phyloP scores from a whole-genome alignment of 2,113 vertebrate genomes.

The Chionodraco myersi region DNA sequence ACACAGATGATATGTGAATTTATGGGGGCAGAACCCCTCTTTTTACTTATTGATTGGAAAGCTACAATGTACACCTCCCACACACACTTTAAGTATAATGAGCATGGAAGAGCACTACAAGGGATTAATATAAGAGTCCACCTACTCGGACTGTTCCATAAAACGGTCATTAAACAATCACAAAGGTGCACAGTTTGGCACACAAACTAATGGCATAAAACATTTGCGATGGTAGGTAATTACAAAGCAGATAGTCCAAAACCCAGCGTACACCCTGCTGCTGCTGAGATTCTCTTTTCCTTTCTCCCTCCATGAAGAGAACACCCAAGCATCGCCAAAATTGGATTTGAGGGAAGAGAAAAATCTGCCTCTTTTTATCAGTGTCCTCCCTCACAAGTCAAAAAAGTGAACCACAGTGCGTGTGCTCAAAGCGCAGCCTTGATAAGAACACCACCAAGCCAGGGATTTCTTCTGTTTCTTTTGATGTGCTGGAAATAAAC shows the following conservation, averaged over 20 bases:
- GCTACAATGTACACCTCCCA: constrained; percentile 59
- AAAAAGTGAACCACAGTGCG: constrained; percentile 33
- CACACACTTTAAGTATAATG: constrained; percentile 57
- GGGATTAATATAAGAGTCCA: constrained; percentile 49
- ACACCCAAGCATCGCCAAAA: constrained; percentile 33
- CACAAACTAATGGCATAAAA: constrained; percentile 25
- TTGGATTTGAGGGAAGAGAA: constrained; percentile 24
- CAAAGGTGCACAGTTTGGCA: constrained; percentile 46
- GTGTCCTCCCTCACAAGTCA: constrained; percentile 46
- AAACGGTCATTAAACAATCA: constrained; percentile 57
- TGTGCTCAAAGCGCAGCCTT: constrained; percentile 40
- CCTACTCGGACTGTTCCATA: constrained; percentile 56
- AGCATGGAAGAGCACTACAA: constrained; percentile 36
- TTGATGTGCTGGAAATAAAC: constrained; percentile 45
- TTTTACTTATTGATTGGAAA: constrained; percentile 55
- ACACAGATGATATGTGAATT: constrained; percentile 65
- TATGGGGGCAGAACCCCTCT: constrained; percentile 51
- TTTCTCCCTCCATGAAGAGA: constrained; percentile 13
- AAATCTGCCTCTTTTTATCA: constrained; percentile 63
- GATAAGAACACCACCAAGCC: constrained; percentile 49
- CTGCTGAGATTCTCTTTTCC: constrained; percentile 8
- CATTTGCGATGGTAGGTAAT: constrained; percentile 34
- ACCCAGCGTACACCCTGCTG: not conserved
- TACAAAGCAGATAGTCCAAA: constrained; percentile 25
- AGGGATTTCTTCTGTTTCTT: constrained; percentile 45